Evolutionary conservation across 2,797 vertebrate genomes (phyloP).

Genomic region (Lophius americanus): DNA sequence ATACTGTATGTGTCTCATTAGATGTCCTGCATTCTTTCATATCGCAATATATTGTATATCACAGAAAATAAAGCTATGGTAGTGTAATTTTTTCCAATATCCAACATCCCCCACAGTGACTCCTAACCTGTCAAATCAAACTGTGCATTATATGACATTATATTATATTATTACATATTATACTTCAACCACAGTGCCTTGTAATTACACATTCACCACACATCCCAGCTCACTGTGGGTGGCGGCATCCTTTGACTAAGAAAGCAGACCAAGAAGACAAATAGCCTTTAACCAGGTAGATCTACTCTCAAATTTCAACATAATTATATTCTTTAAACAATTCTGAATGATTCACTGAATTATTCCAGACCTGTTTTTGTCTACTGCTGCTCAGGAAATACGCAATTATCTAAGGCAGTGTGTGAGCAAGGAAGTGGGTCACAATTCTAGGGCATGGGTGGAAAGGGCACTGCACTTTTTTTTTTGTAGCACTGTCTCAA

Average conservation of each 20-base stretch:
- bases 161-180: conserved; percentile 29
- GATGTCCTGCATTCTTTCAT: too few relatives aligned
- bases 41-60: too few relatives aligned
- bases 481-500: conserved; percentile 53
- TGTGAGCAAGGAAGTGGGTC: conserved; percentile 78
- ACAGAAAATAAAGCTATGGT: too few relatives aligned
- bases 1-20: too few relatives aligned
- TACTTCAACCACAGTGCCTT: conserved; percentile 38
- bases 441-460: conserved; percentile 74
- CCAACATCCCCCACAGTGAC: too few relatives aligned
- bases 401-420: conserved; percentile 72
- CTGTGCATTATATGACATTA: conserved; percentile 13
- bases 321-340: conserved; percentile 66
- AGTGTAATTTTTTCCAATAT: too few relatives aligned
- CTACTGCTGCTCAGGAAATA: conserved; percentile 56
- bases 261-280: conserved; percentile 54
- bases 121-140: not conserved
- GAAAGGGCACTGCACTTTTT: conserved; percentile 67
- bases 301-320: conserved; percentile 54
- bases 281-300: conserved; percentile 61
- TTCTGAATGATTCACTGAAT: conserved; percentile 64
- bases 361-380: conserved; percentile 65
- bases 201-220: conserved; percentile 59
- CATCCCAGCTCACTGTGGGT: conserved; percentile 45
- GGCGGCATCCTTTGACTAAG: conserved; percentile 48